These are phyloP conservation scores for Papilio helenus DNA, from an alignment of 1,140 invertebrate species.

Conservation along the genomic window DNA sequence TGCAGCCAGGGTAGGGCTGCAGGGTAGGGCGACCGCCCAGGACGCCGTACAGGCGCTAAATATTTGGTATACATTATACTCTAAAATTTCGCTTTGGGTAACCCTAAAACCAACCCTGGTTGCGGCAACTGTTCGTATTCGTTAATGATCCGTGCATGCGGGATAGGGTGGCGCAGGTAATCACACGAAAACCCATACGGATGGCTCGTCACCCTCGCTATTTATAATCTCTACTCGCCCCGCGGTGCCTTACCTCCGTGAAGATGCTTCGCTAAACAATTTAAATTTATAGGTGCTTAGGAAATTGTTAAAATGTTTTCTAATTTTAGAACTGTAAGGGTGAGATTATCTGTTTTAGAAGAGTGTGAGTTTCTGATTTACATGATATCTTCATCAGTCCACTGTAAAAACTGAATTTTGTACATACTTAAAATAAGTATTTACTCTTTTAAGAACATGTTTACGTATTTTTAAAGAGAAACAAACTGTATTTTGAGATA, in stretches of 20 bases:
- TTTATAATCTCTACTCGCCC: conserved; percentile 41
- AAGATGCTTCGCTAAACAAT: conserved; percentile 18
- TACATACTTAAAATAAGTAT: no score
- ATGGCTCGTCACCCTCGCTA: conserved; percentile 39
- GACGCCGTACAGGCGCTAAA: no score
- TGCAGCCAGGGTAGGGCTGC: no score
- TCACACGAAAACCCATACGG: conserved; percentile 44
- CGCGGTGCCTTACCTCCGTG: conserved; percentile 22
- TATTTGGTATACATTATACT: no score
- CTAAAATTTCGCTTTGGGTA: no score
- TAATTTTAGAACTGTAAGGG: background rate
- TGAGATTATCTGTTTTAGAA: background rate
- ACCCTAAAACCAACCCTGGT: background rate
- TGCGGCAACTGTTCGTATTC: background rate
- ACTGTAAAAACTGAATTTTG: no score
- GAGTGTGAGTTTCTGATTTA: background rate
- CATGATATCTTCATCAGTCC: no score
- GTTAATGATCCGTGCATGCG: background rate
- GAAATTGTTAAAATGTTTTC: conserved; percentile 2
- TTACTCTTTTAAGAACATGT: no score
- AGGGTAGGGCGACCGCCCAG: no score
- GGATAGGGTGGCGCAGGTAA: conserved; percentile 39
- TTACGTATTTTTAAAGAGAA: no score
- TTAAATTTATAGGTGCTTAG: conserved; percentile 19
- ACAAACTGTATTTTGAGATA: no score